Evolutionary conservation across 1,140 invertebrate species (phyloP), one percentile per base, ranked within the genome.

Genomic region (Drosophila nasuta): DNA sequence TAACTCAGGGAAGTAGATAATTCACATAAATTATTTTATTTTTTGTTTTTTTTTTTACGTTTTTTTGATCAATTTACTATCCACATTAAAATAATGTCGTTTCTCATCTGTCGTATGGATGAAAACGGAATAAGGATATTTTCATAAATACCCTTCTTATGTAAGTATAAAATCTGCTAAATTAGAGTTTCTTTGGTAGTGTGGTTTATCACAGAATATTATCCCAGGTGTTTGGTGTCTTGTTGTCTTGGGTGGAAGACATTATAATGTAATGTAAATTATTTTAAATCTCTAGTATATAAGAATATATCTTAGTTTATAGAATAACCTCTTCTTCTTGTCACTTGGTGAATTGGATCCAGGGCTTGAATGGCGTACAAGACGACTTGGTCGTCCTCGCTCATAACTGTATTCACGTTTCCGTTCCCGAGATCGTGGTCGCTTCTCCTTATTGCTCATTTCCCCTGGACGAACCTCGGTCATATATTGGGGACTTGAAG

Each of bases 301-400:
- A 66, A 54, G 15, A 45, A 43, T 60, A 43, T 60, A 57, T 15
- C 60, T 76, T 72, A 76, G 62, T 64, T 28, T 67, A 41, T 73
- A 60, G 51, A 69, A 60, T 80, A 74, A 88, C 85, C 85, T 85
- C 60, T 81, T 87, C 49, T 72, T 93, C 93, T 80, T 75, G 43
- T 77, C 75, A 48, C 60, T 80, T 43, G 86, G 81, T 17, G 85
- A 88, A 20, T 75, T 78, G 0, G 85, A 90, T 62, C 85, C 85
- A 46, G 85, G 62, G 5, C 54, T 63, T 13, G 85, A 52, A 46
- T 75, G 83, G 1, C 81, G 81, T 48, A 60, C 58, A 33, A 52
- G 43, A 35, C 83, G 77, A 6, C 63, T 59, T 25, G 62, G 74
- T 6, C 81, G 41, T 20, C 65, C 63, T 17, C 58, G 66, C 8